Base-by-base conservation (phyloP, 64 coral and sea anemone species). In the Platygyra sinensis region DNA sequence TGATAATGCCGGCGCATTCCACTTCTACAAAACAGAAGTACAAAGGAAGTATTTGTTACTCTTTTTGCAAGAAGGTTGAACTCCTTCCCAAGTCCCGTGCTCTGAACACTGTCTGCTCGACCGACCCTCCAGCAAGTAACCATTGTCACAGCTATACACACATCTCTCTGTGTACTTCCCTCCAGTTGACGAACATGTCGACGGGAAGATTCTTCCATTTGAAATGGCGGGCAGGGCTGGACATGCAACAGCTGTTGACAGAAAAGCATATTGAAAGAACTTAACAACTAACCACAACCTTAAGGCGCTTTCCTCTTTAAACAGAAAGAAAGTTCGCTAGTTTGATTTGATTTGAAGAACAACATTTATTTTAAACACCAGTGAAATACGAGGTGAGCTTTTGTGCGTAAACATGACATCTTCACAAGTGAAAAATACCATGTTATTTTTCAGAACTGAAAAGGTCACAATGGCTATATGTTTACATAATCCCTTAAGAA, bases 51-150 rank as follows among this genome's bases (percentile, higher is more conserved):
- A 10, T 17, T 38, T 3, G 69, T 78, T 67, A 96, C 94, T 71
- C 74, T 87, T 93, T 27, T 10, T 90, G 69, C 94, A 96, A 36
- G 75, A 93, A 28, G 94, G 80, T 4, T 57, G 28, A 0, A 77
- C 60, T 65, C 91, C 94, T 4, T 36, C 64, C 94, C 94, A 96
- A 8, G 67, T 90, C 27, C 83, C 82, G 24, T 93, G 76, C 22
- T 87, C 91, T 61, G 79, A 87, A 67, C 94, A 96, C 2, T 19
- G 11, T 33, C 67, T 64, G 0, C 7, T 19, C 14, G 32, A 12
- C 4, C 8, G 55, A 17, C 94, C 94, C 51, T 33, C 30, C 13
- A 80, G 73, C 14, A 30, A n/a, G 32, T 90, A 96, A 16, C 91
- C 91, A 42, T 89, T 89, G 81, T 52, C 50, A 80, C 94, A 96